Evolutionary conservation across 2,888 invertebrate genomes (phyloP), one percentile per base, ranked within the genome.

Genomic region (Brachyptera putata): DNA sequence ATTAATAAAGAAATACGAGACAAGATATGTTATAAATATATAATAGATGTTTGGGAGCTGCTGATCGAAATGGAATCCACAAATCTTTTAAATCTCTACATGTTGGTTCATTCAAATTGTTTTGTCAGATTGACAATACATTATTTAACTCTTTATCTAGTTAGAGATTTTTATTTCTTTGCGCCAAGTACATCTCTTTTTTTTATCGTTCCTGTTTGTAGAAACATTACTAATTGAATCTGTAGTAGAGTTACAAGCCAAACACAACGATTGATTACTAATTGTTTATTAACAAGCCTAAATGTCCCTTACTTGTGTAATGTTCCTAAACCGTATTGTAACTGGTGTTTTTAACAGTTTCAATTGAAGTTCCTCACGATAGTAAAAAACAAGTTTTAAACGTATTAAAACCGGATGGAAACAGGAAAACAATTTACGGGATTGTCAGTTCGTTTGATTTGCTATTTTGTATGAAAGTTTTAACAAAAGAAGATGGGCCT

Each of bases 311-410:
- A 43, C 36, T 61, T 61, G 56, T 41, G 56, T 61, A 56, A 61
- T 60, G 61, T 61, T 61, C 61, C 61, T 61, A 61, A n/a, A 49
- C 50, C 49, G 25, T 57, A 21, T 61, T 61, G 57, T 11, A 25
- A 57, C 61, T 61, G 61, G 30, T 46, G 26, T 43, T 43, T 16
- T n/a, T n/a, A n/a, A 43, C 43, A 43, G 43, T 43, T 43, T 21
- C 30, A 30, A 30, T 30, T 30, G 25, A 58, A 58, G 58, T 58
- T 58, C 58, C 58, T 30, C 30, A 30, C 5, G 11, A 30, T 30
- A 30, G 5, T 30, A 7, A 7, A 11, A 30, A 30, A 5, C 30
- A 30, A 11, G 30, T 30, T 5, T 30, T 30, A 30, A 30, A 5
- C 5, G 30, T 5, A 7, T 30, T 30, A 30, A 7, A 11, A 11